phyloP scores from a whole-genome alignment of 1,140 invertebrate genomes.

The Neotoxoptera formosana region DNA sequence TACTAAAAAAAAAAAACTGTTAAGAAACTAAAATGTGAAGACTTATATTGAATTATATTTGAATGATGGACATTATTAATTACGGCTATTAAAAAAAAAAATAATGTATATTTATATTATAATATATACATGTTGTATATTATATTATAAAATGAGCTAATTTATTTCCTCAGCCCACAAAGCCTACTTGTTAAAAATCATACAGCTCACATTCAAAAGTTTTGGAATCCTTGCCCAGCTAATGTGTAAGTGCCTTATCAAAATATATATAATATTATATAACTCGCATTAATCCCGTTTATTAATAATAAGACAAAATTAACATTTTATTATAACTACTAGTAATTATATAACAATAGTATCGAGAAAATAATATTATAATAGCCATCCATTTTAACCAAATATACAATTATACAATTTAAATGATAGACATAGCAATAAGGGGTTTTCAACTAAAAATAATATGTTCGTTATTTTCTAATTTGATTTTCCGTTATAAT shows the following conservation, averaged over 20 bases:
- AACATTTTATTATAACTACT: neutral
- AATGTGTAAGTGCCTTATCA: neutral
- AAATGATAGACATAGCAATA: too few relatives aligned
- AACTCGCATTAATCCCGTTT: neutral
- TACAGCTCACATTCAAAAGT: neutral
- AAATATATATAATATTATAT: too few relatives aligned
- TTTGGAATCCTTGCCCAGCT: neutral
- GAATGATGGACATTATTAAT: neutral
- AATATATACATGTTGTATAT: neutral
- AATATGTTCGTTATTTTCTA: too few relatives aligned
- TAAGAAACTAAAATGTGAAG: neutral
- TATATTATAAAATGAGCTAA: neutral
- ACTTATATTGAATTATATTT: neutral
- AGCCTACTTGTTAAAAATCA: neutral
- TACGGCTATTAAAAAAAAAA: neutral
- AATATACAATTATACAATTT: neutral
- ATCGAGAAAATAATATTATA: neutral
- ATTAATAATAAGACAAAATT: neutral
- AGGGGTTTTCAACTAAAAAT: too few relatives aligned
- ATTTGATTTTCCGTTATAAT: too few relatives aligned
- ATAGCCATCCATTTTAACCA: neutral
- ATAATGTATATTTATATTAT: neutral
- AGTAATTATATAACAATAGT: neutral
- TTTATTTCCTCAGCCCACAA: neutral
- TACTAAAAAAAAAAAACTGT: neutral